Conservation (phyloP, 2,113 vertebrate genomes). For the Aplodontia rufa region DNA sequence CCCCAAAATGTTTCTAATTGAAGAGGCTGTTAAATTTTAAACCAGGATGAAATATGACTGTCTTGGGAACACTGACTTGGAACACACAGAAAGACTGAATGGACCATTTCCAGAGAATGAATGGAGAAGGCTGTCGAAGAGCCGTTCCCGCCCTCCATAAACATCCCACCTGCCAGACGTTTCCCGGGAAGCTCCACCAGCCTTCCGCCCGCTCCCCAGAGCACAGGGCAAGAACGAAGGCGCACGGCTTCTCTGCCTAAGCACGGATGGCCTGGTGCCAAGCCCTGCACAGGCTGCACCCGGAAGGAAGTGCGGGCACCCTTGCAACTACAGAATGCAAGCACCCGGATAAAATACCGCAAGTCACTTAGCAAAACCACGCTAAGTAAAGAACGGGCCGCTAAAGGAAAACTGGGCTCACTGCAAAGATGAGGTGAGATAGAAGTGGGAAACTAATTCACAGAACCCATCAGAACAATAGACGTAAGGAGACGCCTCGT, state of each 20-base stretch:
- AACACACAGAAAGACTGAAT: background rate
- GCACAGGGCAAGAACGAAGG: background rate
- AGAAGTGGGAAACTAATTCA: background rate
- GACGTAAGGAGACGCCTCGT: background rate
- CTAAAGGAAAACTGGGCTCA: too few species aligned
- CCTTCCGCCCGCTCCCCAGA: background rate
- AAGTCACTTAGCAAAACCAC: rapidly evolving
- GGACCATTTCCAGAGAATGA: background rate
- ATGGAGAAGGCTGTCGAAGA: background rate
- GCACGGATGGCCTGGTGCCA: background rate
- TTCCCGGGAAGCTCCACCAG: background rate
- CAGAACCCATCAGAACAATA: too few species aligned
- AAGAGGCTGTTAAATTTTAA: background rate
- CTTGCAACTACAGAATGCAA: background rate
- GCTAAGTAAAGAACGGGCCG: background rate
- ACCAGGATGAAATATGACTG: background rate
- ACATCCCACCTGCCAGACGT: background rate
- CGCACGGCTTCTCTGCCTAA: background rate
- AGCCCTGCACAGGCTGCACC: background rate
- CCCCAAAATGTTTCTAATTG: background rate
- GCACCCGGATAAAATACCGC: background rate
- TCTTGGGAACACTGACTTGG: background rate
- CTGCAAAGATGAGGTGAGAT: background rate
- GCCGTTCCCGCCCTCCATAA: background rate
- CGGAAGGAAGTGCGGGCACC: background rate